Evolutionary conservation across 1,140 invertebrate species (phyloP).

Genomic region (Brachionus angularis): DNA sequence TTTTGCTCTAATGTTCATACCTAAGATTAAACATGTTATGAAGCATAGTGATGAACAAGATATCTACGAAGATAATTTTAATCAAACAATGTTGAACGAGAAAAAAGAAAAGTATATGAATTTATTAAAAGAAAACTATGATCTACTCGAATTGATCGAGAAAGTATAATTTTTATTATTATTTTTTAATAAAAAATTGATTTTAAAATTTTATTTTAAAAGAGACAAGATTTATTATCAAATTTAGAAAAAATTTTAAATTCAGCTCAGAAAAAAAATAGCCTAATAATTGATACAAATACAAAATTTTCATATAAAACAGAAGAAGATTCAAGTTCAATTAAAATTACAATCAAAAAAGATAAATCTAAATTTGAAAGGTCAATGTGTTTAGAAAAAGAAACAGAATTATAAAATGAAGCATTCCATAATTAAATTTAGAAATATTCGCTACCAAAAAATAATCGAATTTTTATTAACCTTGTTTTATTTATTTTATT

Average conservation of each 20-base stretch:
- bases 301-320: too few relatives aligned
- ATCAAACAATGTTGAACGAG: conserved; percentile 9
- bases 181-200: not conserved
- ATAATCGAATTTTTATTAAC: not conserved
- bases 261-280: too few relatives aligned
- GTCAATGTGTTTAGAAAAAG: too few relatives aligned
- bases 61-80: conserved; percentile 2
- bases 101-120: conserved; percentile 29
- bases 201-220: not conserved
- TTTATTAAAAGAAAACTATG: not conserved
- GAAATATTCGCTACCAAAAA: too few relatives aligned
- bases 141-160: conserved; percentile 11
- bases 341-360: not conserved
- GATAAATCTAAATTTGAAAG: not conserved
- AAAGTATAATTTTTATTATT: conserved; percentile 6
- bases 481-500: not conserved
- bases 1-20: conserved; percentile 92
- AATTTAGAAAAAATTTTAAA: conserved; percentile 18
- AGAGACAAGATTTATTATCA: conserved; percentile 20
- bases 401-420: too few relatives aligned
- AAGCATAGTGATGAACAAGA: conserved; percentile 31
- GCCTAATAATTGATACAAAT: too few relatives aligned
- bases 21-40: conserved; percentile 59
- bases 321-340: conserved; percentile 10
- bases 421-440: too few relatives aligned